Conservation (phyloP, 92 coral and sea anemone species). For the Scolanthus callimorphus region DNA sequence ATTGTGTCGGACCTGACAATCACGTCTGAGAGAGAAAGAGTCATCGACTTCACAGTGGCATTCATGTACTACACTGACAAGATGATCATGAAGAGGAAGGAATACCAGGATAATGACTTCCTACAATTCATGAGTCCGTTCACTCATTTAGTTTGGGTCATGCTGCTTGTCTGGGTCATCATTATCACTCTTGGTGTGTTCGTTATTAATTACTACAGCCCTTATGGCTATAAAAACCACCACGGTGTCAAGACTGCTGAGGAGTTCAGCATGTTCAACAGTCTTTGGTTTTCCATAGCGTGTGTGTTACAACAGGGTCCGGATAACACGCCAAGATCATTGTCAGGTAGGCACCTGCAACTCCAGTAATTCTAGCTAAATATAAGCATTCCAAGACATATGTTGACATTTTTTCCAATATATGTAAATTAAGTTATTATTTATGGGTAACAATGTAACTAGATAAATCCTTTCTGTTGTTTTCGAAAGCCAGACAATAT, state of each 20-base stretch:
- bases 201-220: conserved; percentile 59
- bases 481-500: no score
- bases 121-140: conserved; percentile 64
- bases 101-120: conserved; percentile 13
- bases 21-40: conserved; percentile 41
- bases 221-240: conserved; percentile 56
- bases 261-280: conserved; percentile 35
- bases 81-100: conserved; percentile 35
- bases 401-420: no score
- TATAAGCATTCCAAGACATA: no score
- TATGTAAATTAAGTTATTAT: no score
- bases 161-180: conserved; percentile 28
- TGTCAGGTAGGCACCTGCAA: no score
- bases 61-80: conserved; percentile 57
- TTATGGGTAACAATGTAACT: no score
- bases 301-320: conserved; percentile 76
- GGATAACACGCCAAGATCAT: conserved; percentile 46
- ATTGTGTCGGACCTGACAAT: conserved; percentile 41
- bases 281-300: conserved; percentile 59
- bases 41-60: conserved; percentile 49
- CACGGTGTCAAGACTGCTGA: conserved; percentile 32
- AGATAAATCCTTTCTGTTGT: no score
- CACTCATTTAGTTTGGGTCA: conserved; percentile 44
- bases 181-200: conserved; percentile 23
- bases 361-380: no score